phyloP scores from a whole-genome alignment of 1,140 invertebrate genomes.

The Lucilia cuprina region DNA sequence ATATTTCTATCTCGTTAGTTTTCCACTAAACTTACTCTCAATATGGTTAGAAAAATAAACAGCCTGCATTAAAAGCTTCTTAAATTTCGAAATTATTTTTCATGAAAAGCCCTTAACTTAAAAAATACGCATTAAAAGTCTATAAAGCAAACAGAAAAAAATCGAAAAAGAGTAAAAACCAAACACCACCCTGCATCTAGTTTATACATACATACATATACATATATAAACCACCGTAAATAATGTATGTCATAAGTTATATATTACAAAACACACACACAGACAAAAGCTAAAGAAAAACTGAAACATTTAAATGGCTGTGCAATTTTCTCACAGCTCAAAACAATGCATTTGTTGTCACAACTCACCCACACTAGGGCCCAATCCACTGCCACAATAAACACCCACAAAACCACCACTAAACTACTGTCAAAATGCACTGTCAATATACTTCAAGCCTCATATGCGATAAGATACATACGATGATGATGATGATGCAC shows the following conservation, averaged over 20 bases:
- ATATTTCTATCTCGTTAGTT: too few species aligned
- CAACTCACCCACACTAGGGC: neutral
- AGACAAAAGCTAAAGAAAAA: neutral
- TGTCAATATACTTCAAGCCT: neutral
- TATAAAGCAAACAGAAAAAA: too few species aligned
- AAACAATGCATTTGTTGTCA: neutral
- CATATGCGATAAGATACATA: too few species aligned
- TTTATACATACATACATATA: too few species aligned
- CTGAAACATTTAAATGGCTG: neutral
- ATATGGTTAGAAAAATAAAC: too few species aligned
- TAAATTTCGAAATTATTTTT: too few species aligned
- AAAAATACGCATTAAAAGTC: too few species aligned
- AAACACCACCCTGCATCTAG: neutral
- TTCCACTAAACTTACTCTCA: too few species aligned
- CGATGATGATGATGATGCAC: too few species aligned
- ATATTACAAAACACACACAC: neutral
- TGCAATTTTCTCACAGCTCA: neutral
- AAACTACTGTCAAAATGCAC: neutral
- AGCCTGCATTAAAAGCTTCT: too few species aligned
- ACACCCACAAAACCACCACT: neutral
- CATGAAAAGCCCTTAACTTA: too few species aligned
- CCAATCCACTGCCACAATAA: neutral
- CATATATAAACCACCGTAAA: neutral
- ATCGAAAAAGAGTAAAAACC: neutral
- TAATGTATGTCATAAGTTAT: constrained; percentile 3